phyloP scores from a whole-genome alignment of 1,140 invertebrate genomes.

The Drosophila ohnishii region DNA sequence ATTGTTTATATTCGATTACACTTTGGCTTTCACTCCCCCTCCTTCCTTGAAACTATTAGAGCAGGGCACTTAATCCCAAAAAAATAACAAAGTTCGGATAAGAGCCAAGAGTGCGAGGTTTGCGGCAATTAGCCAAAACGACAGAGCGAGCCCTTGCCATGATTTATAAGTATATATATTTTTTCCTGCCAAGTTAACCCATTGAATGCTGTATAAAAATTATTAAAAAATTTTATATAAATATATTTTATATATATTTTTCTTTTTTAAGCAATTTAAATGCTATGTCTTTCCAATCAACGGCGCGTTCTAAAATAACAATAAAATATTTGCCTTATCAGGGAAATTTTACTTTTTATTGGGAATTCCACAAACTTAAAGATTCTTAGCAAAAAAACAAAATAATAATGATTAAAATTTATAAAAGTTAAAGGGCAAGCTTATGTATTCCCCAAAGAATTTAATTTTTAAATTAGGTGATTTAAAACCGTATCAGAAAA shows the following conservation, averaged over 20 bases:
- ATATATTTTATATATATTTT: no score
- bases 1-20: background rate
- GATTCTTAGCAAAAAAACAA: background rate
- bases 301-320: background rate
- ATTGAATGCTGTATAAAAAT: no score
- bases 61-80: conserved; percentile 7
- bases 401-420: no score
- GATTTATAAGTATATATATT: background rate
- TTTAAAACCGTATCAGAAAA: background rate
- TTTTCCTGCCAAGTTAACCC: conserved; percentile 14
- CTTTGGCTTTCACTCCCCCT: conserved; percentile 8
- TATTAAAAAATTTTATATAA: no score
- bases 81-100: conserved; percentile 11
- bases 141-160: conserved; percentile 1
- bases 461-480: background rate
- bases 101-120: conserved; percentile 6
- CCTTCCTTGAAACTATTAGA: conserved; percentile 1
- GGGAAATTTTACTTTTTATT: background rate
- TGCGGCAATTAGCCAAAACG: conserved; percentile 29
- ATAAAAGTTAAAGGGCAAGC: background rate
- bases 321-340: background rate
- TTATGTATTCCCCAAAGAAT: background rate
- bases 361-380: background rate
- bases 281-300: background rate
- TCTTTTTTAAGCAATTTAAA: background rate